phyloP scores from a whole-genome alignment of 1,140 invertebrate genomes.

The Trigoniulus corallinus region DNA sequence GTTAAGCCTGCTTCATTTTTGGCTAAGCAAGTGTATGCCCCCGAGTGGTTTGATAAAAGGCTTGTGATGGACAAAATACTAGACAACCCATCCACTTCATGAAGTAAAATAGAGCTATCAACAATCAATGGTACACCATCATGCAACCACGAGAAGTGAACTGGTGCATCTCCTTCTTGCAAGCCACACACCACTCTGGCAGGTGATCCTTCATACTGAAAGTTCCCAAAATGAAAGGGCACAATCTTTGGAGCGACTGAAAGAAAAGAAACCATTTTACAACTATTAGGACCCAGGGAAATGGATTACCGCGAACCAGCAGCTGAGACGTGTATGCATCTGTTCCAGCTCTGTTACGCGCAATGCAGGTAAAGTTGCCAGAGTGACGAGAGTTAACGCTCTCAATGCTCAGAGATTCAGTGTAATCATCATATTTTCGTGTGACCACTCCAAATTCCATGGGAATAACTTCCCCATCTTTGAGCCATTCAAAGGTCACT shows the following conservation, averaged over 20 bases:
- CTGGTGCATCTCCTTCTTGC: constrained; percentile 17
- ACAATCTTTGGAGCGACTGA: constrained; percentile 31
- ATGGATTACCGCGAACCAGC: constrained; percentile 56
- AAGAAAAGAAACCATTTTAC: background rate
- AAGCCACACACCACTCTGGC: constrained; percentile 15
- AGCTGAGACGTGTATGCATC: constrained; percentile 54
- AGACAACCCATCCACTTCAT: background rate
- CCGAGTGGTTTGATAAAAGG: constrained; percentile 8
- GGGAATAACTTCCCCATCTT: constrained; percentile 45
- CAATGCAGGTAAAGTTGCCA: constrained; percentile 75
- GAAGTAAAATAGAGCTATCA: constrained; percentile 1
- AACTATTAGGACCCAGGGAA: background rate
- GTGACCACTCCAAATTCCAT: constrained; percentile 34
- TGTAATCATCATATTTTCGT: constrained; percentile 58
- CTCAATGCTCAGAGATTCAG: constrained; percentile 71
- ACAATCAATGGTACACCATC: constrained; percentile 31
- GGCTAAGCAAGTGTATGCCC: constrained; percentile 12
- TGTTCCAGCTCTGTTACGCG: constrained; percentile 55
- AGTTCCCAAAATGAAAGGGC: constrained; percentile 36
- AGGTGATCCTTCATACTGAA: constrained; percentile 12
- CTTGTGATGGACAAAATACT: constrained; percentile 2
- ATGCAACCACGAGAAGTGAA: constrained; percentile 32
- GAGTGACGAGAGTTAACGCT: constrained; percentile 63
- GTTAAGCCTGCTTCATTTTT: constrained; percentile 1
- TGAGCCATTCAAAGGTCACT: constrained; percentile 56